These are phyloP conservation scores for Halocaridina rubra DNA, from an alignment of 2,888 invertebrate species.

Conservation along the genomic window DNA sequence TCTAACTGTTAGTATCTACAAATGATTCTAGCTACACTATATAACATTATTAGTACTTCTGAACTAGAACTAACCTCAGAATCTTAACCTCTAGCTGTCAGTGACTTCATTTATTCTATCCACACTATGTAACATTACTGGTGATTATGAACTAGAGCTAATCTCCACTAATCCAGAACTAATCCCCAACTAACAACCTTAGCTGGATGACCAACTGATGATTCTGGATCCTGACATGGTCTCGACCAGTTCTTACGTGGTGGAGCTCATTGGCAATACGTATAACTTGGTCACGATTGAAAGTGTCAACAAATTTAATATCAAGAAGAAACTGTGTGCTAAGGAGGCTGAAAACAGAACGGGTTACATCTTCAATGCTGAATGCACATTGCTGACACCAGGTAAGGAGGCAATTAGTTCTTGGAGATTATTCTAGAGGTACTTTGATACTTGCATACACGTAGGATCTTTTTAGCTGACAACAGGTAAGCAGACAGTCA, in stretches of 20 bases:
- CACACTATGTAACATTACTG: no score
- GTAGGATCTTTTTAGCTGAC: no score
- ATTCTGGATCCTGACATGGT: constrained; percentile 43
- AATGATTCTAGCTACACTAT: no score
- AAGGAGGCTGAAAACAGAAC: constrained; percentile 1
- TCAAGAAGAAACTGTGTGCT: constrained; percentile 14
- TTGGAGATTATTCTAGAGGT: not conserved
- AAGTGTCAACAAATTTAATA: constrained; percentile 44
- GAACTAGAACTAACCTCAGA: no score
- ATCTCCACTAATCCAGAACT: not conserved
- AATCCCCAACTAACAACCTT: not conserved
- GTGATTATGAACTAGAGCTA: no score
- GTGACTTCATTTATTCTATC: no score
- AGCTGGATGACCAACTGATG: constrained; percentile 52
- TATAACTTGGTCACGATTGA: constrained; percentile 50
- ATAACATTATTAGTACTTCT: no score
- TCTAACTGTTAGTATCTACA: no score
- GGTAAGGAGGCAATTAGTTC: not conserved
- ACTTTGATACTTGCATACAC: no score
- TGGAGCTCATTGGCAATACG: constrained; percentile 34
- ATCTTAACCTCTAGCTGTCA: no score
- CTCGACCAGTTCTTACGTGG: constrained; percentile 36
- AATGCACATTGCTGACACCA: constrained; percentile 33
- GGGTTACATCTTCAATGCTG: not conserved
- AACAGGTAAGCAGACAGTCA: not conserved